Base-by-base conservation (phyloP, 2,113 vertebrate genomes). In the Buteo buteo region DNA sequence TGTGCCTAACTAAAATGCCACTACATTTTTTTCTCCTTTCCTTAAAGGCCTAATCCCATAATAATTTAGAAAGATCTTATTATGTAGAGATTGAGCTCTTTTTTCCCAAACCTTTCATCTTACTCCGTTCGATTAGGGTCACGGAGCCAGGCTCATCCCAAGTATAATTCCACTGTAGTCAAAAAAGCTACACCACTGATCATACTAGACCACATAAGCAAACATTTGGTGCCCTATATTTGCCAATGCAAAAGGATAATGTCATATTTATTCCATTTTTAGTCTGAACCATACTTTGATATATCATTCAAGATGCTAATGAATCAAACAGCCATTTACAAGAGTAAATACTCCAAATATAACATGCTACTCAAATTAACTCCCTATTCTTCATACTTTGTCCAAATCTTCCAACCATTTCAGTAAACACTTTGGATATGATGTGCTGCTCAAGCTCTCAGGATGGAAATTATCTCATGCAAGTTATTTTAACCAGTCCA, bases 161-260 rank as follows among this genome's bases (percentile, higher is more conserved):
- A 50, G 87, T n/a, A 71, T 91, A 96, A 97, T 97, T 90, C 91
- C 82, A 77, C 49, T 49, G 36, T 59, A 86, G 70, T 89, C 54
- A 93, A 94, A 87, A 94, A 73, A 94, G 93, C 85, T 80, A 52
- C 87, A 85, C 54, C 40, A 45, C 49, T 77, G 79, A 95, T 84
- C 85, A 50, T 4, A 57, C 50, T 40, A 73, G 82, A 78, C 14
- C 61, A 77, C 70, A 74, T n/a, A 82, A 85, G 83, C 66, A 95
- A 96, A 92, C 77, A 95, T 92, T 96, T 93, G 96, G 93, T 95
- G 96, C 66, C 97, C 95, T 96, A 97, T 87, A 96, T 97, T 95
- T 93, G 52, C 72, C 47, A 70, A 57, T 32, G 84, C 74, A 88
- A 92, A 97, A 92, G 72, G 89, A 96, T 88, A 88, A 95, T 77